Evolutionary conservation across 2,113 vertebrate genomes (phyloP).

Genomic region (Misgurnus mizolepis): DNA sequence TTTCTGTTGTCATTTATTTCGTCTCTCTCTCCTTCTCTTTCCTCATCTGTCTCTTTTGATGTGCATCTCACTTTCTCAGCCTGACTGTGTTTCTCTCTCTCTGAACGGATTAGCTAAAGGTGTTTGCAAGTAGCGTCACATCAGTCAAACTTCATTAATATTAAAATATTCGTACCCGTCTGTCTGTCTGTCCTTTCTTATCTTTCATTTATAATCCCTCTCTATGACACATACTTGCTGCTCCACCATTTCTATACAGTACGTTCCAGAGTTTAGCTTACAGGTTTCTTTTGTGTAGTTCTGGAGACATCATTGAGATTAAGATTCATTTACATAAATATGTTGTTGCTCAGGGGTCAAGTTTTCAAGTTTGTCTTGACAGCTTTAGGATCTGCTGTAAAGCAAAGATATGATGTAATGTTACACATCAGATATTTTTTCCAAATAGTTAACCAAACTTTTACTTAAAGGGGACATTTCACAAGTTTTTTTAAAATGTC

Average conservation of each 20-base stretch:
- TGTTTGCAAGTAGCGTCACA: conserved; percentile 71
- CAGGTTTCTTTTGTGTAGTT: conserved; percentile 7
- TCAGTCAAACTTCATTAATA: conserved; percentile 75
- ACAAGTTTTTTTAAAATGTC: no score
- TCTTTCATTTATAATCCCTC: conserved; percentile 45
- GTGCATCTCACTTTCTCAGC: conserved; percentile 44
- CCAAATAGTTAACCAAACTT: no score
- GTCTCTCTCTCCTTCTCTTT: conserved; percentile 42
- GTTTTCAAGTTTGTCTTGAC: no score
- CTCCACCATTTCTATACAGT: background rate
- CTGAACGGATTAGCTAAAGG: conserved; percentile 74
- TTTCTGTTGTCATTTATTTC: conserved; percentile 50
- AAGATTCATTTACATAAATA: no score
- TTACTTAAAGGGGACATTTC: no score
- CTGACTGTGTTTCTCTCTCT: conserved; percentile 54
- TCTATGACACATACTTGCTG: conserved; percentile 21
- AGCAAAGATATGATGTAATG: no score
- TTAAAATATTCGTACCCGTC: conserved; percentile 77
- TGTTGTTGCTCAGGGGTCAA: no score
- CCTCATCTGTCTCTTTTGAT: conserved; percentile 37
- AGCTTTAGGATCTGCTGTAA: no score
- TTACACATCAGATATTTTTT: no score
- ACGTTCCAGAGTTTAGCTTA: background rate
- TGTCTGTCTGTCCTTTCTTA: conserved; percentile 59
- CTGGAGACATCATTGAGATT: background rate